Evolutionary conservation across 2,888 invertebrate genomes (phyloP).

Genomic region (Drosophila diplacantha): DNA sequence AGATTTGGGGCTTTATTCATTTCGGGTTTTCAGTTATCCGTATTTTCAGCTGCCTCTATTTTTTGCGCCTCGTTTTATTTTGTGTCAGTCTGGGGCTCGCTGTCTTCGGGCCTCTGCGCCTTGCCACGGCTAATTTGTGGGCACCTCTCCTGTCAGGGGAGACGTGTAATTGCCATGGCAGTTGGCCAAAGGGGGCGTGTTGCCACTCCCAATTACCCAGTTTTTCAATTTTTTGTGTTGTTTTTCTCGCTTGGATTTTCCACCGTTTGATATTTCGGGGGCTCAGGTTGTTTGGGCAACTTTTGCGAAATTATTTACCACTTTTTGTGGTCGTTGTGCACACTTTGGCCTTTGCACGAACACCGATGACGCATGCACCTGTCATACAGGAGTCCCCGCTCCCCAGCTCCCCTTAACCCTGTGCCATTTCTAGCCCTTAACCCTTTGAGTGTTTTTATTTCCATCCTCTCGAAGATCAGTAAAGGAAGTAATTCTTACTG

Average conservation of each 20-base stretch:
- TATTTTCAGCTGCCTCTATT: constrained; percentile 3
- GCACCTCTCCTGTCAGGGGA: constrained; percentile 45
- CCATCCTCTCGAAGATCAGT: not conserved
- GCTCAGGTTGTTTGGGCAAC: constrained; percentile 61
- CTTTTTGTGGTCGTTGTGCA: constrained; percentile 39
- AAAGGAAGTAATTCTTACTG: not conserved
- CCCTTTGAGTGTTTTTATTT: not conserved
- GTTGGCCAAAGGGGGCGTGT: constrained; percentile 42
- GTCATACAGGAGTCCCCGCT: constrained; percentile 21
- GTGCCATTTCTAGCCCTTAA: not conserved
- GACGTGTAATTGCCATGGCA: constrained; percentile 45
- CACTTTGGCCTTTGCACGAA: constrained; percentile 59
- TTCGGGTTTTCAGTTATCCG: constrained; percentile 25
- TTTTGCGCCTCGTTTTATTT: constrained; percentile 10
- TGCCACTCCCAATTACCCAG: constrained; percentile 47
- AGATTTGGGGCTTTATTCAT: constrained; percentile 25
- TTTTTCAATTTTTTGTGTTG: constrained; percentile 20
- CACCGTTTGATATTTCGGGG: constrained; percentile 63
- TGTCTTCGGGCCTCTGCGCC: constrained; percentile 31
- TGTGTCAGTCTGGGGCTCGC: constrained; percentile 13
- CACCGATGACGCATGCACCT: constrained; percentile 63
- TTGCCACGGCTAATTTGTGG: constrained; percentile 45
- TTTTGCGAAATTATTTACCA: constrained; percentile 66
- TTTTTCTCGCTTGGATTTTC: constrained; percentile 31
- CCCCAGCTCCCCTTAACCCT: not conserved